Conservation (phyloP, 2,113 vertebrate genomes). For the Hassar affinis region DNA sequence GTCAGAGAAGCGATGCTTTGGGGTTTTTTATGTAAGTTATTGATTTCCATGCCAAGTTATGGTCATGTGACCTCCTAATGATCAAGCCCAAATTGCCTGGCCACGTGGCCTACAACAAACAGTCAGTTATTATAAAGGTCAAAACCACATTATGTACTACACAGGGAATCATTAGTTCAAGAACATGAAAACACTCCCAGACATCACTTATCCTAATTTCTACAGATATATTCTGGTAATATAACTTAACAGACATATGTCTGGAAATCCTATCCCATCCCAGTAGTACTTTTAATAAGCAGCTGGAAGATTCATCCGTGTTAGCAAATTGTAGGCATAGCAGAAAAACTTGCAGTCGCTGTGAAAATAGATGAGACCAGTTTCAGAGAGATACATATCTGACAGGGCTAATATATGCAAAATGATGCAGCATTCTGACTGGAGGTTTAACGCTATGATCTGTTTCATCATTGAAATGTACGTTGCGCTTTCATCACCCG, state of each 20-base stretch:
- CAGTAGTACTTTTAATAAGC: background rate
- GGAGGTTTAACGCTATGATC: conserved; percentile 48
- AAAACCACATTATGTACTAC: background rate
- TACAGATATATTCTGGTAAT: background rate
- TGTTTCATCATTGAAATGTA: conserved; percentile 65
- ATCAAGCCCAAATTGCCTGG: background rate
- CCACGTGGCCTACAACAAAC: background rate
- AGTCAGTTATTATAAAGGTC: background rate
- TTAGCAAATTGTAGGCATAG: conserved; percentile 35
- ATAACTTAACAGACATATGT: background rate
- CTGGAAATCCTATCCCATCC: background rate
- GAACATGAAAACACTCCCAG: background rate
- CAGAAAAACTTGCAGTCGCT: conserved; percentile 16
- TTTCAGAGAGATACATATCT: conserved; percentile 46
- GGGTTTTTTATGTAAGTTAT: background rate
- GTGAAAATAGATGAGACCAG: conserved; percentile 36
- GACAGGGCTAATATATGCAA: conserved; percentile 65
- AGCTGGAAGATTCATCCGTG: conserved; percentile 25
- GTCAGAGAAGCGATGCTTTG: background rate
- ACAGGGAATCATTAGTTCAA: background rate
- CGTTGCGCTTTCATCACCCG: conserved; percentile 40
- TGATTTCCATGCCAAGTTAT: background rate
- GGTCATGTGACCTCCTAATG: background rate
- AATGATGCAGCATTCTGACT: conserved; percentile 59
- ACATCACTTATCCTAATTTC: background rate